Evolutionary conservation across 1,140 invertebrate genomes (phyloP), one percentile per base, ranked within the genome.

Genomic region (Nylanderia fulva): DNA sequence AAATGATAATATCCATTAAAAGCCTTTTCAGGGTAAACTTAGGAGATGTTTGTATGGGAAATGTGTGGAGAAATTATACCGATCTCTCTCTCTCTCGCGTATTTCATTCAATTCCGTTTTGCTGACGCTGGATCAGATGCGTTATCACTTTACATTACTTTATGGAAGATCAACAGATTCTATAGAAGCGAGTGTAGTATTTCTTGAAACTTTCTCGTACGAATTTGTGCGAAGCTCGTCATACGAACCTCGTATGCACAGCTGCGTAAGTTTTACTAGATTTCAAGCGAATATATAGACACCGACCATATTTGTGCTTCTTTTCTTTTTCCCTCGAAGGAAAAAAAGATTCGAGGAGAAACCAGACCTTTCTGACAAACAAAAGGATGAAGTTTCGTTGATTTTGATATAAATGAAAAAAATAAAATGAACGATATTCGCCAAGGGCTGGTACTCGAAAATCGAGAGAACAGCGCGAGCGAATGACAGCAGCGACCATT

Each of bases 381-480:
- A 89, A 83, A 91, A 90, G 87, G 61, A 86, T 58, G 64, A 58
- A 61, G 60, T 69, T 56, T 87, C 88, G 87, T 88, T 87, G 75
- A 86, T 80, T 86, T 63, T 72, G 82, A 85, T 89, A 90, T 82
- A 89, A 89, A 71, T 80, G 58, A 85, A 88, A 86, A n/a, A 90
- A 86, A 90, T 90, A 91, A 85, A 85, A 85, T 85, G 72, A 56
- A 77, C 33, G 82, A 85, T 56, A 79, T 63, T 86, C 29, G 83
- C 42, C 29, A 13, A 48, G 24, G 48, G 71, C 27, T 45, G 39
- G 29, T 69, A 60, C 52, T 82, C 77, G 36, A 82, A 82, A 82
- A 76, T 66, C 54, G 45, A 76, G 58, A 24, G 42, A 84, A 18
- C 21, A 48, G 33, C 27, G 61, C 11, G 21, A 58, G 11, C 61